These are phyloP conservation scores for Xylota segnis DNA, from an alignment of 2,888 invertebrate genomes.

Conservation along the genomic window DNA sequence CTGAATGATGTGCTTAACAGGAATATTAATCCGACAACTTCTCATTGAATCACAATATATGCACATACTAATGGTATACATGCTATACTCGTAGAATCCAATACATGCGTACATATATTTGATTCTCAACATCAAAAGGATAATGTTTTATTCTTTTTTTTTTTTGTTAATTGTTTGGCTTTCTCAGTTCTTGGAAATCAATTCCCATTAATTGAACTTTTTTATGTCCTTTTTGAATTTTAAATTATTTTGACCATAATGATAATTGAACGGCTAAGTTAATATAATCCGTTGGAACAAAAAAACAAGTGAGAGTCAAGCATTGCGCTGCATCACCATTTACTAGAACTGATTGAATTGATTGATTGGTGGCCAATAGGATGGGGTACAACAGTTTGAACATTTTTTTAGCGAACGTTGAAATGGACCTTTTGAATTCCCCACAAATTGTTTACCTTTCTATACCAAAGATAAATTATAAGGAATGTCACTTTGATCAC, in stretches of 20 bases:
- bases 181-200: background rate
- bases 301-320: no score
- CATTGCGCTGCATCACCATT: no score
- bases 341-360: no score
- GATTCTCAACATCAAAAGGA: background rate
- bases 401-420: no score
- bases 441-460: no score
- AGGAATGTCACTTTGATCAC: no score
- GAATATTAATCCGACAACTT: conserved; percentile 54
- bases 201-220: background rate
- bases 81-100: background rate
- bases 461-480: no score
- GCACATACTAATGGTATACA: background rate
- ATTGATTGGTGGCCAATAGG: no score
- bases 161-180: background rate
- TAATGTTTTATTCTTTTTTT: background rate
- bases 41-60: conserved; percentile 39
- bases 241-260: background rate
- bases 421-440: no score
- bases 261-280: background rate
- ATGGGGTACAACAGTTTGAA: no score
- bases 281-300: no score
- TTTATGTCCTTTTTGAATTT: background rate
- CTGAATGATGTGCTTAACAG: conserved; percentile 52
- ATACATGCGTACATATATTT: background rate